Percentiles rank a stretch among this genome's conserved stretches.
Evolutionary conservation across 1,140 invertebrate species (phyloP).

Genomic region (Lineus longissimus): DNA sequence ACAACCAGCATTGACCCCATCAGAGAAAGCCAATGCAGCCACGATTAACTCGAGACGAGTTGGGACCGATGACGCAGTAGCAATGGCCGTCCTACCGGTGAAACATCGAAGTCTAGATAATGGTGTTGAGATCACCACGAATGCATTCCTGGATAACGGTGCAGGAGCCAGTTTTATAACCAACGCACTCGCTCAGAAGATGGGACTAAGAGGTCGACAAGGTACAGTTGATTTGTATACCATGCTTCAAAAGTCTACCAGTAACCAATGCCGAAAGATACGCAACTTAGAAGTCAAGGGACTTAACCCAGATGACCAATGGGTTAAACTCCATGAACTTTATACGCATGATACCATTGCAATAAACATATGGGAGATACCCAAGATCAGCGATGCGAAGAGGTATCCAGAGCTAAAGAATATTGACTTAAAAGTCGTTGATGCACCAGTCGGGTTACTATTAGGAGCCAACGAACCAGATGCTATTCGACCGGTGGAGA

Average conservation of each 20-base stretch:
- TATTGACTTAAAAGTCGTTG: not conserved
- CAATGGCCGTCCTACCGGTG: slow-evolving; percentile 1
- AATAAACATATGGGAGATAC: not conserved
- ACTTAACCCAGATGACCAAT: not conserved
- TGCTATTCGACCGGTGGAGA: slow-evolving; percentile 1
- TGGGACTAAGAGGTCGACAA: not conserved
- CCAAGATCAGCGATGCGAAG: not conserved
- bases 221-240: not conserved
- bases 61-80: not conserved
- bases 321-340: not conserved
- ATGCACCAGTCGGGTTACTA: slow-evolving; percentile 4
- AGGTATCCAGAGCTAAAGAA: not conserved
- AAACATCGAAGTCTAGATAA: not conserved
- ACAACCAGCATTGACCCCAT: no score
- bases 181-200: not conserved
- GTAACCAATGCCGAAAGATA: not conserved
- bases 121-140: not conserved
- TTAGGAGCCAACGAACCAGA: not conserved
- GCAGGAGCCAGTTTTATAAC: slow-evolving; percentile 1
- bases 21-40: not conserved
- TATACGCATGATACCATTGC: not conserved
- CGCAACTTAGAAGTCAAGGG: slow-evolving; percentile 1
- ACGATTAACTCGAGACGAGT: not conserved
- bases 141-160: not conserved
- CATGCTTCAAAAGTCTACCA: not conserved